phyloP scores from a whole-genome alignment of 2,797 vertebrate species.

The Poecilia picta region DNA sequence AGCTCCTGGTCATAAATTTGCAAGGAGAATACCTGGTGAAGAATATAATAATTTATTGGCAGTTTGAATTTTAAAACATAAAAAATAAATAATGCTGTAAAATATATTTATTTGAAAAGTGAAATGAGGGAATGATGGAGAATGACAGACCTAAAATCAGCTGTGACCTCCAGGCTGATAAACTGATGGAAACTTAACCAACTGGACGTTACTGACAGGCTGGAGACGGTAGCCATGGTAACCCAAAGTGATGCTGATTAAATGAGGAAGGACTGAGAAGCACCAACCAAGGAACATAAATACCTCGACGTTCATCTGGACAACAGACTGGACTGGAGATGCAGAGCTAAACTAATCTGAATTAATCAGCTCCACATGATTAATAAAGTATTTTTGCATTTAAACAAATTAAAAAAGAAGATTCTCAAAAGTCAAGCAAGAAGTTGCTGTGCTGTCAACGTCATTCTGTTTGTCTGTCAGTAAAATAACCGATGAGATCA shows the following conservation, averaged over 20 bases:
- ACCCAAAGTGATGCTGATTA: background rate
- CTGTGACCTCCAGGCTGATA: background rate
- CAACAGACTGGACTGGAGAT: too few species aligned
- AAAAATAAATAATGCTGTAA: background rate
- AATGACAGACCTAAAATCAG: background rate
- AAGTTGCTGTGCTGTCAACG: background rate
- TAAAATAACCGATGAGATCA: conserved; percentile 47
- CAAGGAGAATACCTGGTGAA: background rate
- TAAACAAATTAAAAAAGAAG: background rate
- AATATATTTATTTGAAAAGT: background rate
- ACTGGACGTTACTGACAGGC: background rate
- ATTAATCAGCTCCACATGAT: too few species aligned
- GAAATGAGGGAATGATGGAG: too few species aligned
- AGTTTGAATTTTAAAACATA: background rate
- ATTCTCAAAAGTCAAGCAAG: background rate
- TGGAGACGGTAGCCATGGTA: background rate
- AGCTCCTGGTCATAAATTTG: background rate
- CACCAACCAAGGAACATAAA: background rate
- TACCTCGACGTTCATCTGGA: too few species aligned
- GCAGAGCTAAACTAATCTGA: too few species aligned
- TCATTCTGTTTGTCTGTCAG: conserved; percentile 27
- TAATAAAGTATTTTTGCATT: too few species aligned
- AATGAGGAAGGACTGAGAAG: background rate
- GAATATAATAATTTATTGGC: background rate
- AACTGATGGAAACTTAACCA: background rate